Evolutionary conservation across 2,797 vertebrate species (phyloP).

Genomic region (Propithecus deckenii): DNA sequence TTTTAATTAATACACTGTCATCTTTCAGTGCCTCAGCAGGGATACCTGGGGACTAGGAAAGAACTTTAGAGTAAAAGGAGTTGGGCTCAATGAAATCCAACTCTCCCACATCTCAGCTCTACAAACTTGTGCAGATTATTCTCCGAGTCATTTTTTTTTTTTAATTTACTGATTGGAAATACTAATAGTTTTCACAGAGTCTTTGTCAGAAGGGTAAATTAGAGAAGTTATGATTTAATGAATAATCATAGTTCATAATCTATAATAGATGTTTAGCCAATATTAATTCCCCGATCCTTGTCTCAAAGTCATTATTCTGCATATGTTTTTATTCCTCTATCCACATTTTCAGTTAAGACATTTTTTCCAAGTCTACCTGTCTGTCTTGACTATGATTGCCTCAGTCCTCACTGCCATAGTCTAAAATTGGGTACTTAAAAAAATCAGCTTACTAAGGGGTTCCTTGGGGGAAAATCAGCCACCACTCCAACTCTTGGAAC

Average conservation of each 20-base stretch:
- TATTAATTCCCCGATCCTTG: background rate
- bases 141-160: background rate
- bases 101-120: background rate
- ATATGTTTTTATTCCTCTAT: background rate
- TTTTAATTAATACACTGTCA: constrained; percentile 26
- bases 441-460: background rate
- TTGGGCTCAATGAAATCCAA: background rate
- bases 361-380: background rate
- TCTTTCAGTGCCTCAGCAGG: background rate
- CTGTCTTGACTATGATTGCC: background rate
- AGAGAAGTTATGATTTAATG: background rate
- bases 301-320: background rate
- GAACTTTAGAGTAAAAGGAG: background rate
- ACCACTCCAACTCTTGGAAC: background rate
- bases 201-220: background rate
- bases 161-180: background rate
- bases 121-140: background rate
- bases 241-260: background rate
- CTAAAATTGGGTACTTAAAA: background rate
- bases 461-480: background rate
- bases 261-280: background rate
- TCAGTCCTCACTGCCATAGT: background rate
- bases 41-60: background rate
- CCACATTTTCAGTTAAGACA: background rate
- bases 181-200: background rate